A percentile compares a stretch with the other conserved stretches of the same genome.
Evolutionary conservation across 2,797 vertebrate species (phyloP).

Genomic region (Adelosebastes latens): DNA sequence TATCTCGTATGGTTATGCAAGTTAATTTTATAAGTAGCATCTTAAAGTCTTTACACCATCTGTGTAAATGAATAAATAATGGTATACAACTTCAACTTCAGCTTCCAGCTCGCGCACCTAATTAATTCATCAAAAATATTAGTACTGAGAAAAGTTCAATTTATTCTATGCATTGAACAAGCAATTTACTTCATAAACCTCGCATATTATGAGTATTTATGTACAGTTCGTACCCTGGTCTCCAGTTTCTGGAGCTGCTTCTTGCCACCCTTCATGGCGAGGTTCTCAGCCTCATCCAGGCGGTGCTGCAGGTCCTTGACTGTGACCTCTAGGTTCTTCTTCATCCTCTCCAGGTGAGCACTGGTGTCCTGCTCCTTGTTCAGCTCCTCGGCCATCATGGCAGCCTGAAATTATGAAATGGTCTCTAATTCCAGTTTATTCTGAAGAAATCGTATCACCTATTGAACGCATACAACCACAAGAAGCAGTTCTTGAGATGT

Average conservation of each 20-base stretch:
- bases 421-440: background rate
- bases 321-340: conserved; percentile 88
- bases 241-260: conserved; percentile 94
- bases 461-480: background rate
- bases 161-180: no score
- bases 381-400: conserved; percentile 94
- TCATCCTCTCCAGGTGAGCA: conserved; percentile 91
- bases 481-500: background rate
- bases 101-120: no score
- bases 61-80: background rate
- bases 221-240: conserved; percentile 75
- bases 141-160: no score
- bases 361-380: conserved; percentile 94
- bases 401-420: conserved; percentile 54
- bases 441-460: background rate
- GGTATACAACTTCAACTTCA: no score
- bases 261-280: conserved; percentile 92
- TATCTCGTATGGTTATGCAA: background rate
- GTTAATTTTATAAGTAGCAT: background rate
- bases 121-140: no score
- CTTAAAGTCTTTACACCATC: background rate
- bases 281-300: conserved; percentile 90
- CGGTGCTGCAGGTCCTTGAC: conserved; percentile 91
- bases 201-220: background rate
- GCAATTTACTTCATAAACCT: no score